Percentiles rank a stretch among this genome's conserved stretches.
Evolutionary conservation across 1,140 invertebrate genomes (phyloP).

Genomic region (Brachionus manjavacas): DNA sequence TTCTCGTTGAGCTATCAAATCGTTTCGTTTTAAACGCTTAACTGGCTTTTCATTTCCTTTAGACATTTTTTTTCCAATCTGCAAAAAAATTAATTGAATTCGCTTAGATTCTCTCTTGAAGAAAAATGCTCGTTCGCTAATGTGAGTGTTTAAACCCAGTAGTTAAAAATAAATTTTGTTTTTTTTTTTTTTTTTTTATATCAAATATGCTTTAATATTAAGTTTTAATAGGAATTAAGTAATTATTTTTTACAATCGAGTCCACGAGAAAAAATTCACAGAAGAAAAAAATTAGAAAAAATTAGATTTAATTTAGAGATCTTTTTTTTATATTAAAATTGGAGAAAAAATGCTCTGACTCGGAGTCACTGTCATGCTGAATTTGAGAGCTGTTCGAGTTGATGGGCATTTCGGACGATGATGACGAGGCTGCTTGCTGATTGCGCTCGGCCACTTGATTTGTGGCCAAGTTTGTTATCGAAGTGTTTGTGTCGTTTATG

Average conservation of each 20-base stretch:
- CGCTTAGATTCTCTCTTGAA: too few relatives aligned
- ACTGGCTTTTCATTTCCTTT: background rate
- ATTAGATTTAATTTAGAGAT: conserved; percentile 10
- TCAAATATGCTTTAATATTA: too few relatives aligned
- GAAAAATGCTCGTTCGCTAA: too few relatives aligned
- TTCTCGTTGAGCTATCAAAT: conserved; percentile 32
- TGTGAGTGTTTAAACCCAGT: background rate
- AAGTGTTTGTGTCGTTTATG: conserved; percentile 24
- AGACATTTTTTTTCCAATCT: background rate
- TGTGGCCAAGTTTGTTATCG: background rate
- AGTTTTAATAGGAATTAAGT: too few relatives aligned
- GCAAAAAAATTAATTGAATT: too few relatives aligned
- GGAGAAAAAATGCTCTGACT: conserved; percentile 20
- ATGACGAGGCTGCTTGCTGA: background rate
- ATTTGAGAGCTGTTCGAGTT: conserved; percentile 18
- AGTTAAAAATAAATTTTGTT: too few relatives aligned
- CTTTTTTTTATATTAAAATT: conserved; percentile 40
- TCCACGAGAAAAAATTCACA: background rate
- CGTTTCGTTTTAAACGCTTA: conserved; percentile 22
- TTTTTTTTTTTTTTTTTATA: too few relatives aligned
- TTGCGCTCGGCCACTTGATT: background rate
- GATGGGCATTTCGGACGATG: background rate
- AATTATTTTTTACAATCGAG: background rate
- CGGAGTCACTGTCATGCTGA: conserved; percentile 26
- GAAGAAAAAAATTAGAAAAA: background rate